Evolutionary conservation across 2,888 invertebrate species (phyloP).

Genomic region (Calameuta filiformis): DNA sequence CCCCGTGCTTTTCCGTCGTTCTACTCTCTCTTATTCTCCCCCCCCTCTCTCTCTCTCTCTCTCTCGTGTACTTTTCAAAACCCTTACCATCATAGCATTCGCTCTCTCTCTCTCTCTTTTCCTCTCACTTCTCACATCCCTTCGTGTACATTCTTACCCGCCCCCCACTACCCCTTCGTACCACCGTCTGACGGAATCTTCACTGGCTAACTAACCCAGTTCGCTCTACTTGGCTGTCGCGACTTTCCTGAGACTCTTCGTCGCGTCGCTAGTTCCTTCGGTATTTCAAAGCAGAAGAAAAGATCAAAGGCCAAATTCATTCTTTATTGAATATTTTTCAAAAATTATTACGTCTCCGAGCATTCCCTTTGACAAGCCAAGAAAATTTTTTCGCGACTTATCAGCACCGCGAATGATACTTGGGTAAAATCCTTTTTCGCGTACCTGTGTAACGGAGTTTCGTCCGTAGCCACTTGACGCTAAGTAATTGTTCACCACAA

Average conservation of each 20-base stretch:
- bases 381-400: not conserved
- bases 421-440: not conserved
- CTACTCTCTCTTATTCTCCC: conserved; percentile 9
- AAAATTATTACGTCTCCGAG: not conserved
- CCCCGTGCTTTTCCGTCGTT: conserved; percentile 9
- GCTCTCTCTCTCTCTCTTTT: too few species aligned
- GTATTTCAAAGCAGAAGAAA: not conserved
- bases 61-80: too few species aligned
- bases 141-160: not conserved
- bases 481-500: conserved; percentile 31
- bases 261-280: not conserved
- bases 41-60: conserved; percentile 6
- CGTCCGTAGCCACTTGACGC: conserved; percentile 20
- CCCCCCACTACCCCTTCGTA: not conserved
- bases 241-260: conserved; percentile 4
- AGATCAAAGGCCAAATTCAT: not conserved
- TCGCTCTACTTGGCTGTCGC: conserved; percentile 1
- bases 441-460: not conserved
- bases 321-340: not conserved
- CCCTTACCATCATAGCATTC: not conserved
- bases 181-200: conserved; percentile 9
- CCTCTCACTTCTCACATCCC: not conserved
- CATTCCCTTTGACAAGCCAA: not conserved
- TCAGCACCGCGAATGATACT: not conserved
- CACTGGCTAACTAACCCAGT: conserved; percentile 2